Conservation (phyloP, 2,113 vertebrate genomes). For the Orthonyx spaldingii region DNA sequence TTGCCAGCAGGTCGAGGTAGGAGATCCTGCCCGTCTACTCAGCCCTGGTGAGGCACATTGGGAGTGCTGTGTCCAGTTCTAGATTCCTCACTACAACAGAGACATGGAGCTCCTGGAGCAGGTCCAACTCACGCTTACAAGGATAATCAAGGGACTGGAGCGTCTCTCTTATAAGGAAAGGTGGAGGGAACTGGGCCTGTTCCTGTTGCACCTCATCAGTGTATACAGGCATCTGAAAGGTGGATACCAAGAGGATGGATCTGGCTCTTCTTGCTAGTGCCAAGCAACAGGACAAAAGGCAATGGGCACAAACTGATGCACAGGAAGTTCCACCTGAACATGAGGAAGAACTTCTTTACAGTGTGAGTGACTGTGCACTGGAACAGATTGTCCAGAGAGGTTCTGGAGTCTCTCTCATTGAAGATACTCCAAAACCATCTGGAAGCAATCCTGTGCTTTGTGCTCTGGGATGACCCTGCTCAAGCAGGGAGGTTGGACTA, state of each 20-base stretch:
- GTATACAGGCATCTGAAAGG: neutral
- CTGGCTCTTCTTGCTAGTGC: neutral
- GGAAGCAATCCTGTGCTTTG: neutral
- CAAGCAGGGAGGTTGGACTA: neutral
- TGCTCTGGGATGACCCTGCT: neutral
- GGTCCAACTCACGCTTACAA: neutral
- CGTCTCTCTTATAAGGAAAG: neutral
- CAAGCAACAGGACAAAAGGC: too few relatives aligned
- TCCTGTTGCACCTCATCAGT: neutral
- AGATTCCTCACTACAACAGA: neutral
- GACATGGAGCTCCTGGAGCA: neutral
- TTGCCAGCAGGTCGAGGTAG: neutral
- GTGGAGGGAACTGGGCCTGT: neutral
- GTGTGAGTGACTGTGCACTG: neutral
- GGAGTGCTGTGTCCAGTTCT: neutral
- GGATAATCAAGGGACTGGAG: neutral
- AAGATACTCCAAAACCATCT: neutral
- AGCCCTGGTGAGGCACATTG: neutral
- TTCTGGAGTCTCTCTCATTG: neutral
- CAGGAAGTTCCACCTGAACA: neutral
- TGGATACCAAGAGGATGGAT: neutral
- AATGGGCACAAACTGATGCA: neutral
- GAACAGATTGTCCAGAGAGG: neutral
- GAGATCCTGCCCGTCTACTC: neutral
- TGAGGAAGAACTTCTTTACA: neutral